Base-by-base conservation (phyloP, 2,113 vertebrate species). In the Lynx canadensis region DNA sequence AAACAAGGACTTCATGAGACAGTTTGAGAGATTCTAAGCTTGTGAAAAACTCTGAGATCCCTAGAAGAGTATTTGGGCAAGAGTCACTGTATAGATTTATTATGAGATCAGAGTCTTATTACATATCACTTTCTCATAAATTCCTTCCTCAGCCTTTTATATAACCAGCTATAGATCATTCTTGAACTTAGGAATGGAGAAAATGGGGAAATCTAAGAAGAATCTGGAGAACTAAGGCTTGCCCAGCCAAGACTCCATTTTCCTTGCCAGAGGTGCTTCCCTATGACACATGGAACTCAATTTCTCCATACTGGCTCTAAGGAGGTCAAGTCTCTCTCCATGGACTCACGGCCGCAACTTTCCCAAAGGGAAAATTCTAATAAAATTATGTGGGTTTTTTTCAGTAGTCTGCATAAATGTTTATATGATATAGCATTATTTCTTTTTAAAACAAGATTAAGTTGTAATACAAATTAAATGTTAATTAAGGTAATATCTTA, bases 391-490 rank as follows among this genome's bases (percentile, higher is more conserved):
- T 65, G 48, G 2, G 1, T 33, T 82, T 96, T 96, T 94, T 66
- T 29, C 38, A 90, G 23, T 94, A 95, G 19, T 91, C 38, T 97
- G n/a, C 36, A 79, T 83, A 82, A 94, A 76, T 25, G 27, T 91
- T 86, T 93, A 60, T 16, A 92, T 92, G 80, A 65, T 50, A 95
- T 69, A 90, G 25, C 16, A 94, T 94, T 94, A 85, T 41, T 96
- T 96, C 55, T 90, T 93, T 96, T 65, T 45, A 81, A 95, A 89
- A 57, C 55, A 96, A 97, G 86, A 92, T 93, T 87, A 97, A 94
- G 29, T 90, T 73, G 5, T 76, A 50, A 88, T 41, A 89, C 29
- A 92, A 94, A 95, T 74, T 69, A 95, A 94, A 97, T 69, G 48
- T 29, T 96, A 96, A 95, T 91, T 78, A 83, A 79, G 95, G 19